phyloP scores from a whole-genome alignment of 2,113 vertebrate species.

The Reinhardtius hippoglossoides region DNA sequence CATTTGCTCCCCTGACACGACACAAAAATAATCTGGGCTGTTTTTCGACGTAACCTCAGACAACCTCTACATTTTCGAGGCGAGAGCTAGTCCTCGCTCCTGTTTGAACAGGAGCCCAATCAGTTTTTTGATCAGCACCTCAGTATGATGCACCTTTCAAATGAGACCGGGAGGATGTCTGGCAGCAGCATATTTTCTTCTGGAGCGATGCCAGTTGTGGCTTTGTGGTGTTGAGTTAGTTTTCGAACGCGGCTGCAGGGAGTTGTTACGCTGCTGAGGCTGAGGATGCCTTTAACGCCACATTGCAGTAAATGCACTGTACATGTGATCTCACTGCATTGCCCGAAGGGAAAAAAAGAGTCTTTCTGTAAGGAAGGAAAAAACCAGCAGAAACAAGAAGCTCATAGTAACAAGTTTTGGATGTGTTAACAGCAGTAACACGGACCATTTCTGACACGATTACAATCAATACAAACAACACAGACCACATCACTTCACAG shows the following conservation, averaged over 20 bases:
- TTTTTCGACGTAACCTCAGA: constrained; percentile 33
- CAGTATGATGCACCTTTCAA: constrained; percentile 39
- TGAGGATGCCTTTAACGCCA: neutral
- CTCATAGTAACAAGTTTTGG: constrained; percentile 33
- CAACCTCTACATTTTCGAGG: constrained; percentile 36
- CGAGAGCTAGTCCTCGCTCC: constrained; percentile 22
- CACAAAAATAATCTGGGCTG: constrained; percentile 24
- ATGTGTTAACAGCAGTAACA: constrained; percentile 37
- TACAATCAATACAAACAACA: constrained; percentile 35
- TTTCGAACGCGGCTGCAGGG: constrained; percentile 11
- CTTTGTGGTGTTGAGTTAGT: constrained; percentile 25
- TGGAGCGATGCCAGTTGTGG: constrained; percentile 37
- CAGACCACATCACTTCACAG: constrained; percentile 8
- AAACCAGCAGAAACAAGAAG: neutral
- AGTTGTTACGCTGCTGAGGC: neutral
- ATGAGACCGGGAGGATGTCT: constrained; percentile 48
- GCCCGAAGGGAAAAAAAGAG: neutral
- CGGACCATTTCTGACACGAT: constrained; percentile 34
- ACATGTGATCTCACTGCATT: constrained; percentile 11
- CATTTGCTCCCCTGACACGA: constrained; percentile 25
- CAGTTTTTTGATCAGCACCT: constrained; percentile 47
- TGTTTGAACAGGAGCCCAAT: constrained; percentile 45
- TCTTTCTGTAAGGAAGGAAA: neutral
- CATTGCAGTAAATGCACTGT: constrained; percentile 45
- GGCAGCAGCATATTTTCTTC: constrained; percentile 28